These are phyloP conservation scores for Oreonectes daqikongensis DNA, from an alignment of 2,797 vertebrate species.

Conservation along the genomic window DNA sequence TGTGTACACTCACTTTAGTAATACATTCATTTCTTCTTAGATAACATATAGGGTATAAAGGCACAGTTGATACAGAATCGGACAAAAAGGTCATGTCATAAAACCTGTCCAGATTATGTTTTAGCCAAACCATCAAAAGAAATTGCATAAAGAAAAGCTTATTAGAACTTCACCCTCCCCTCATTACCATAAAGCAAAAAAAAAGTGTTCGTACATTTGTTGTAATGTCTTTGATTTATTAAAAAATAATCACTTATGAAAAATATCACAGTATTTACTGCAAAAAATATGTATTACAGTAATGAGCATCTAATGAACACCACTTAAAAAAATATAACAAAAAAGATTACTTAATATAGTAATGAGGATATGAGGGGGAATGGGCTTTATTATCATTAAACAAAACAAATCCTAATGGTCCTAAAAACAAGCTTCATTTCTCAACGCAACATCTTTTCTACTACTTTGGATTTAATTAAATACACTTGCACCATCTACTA, in stretches of 20 bases:
- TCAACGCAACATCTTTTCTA: background rate
- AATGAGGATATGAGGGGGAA: background rate
- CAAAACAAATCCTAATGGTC: background rate
- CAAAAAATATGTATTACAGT: background rate
- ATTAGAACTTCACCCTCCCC: background rate
- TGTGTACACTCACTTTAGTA: constrained; percentile 26
- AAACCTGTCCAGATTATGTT: background rate
- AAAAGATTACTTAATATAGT: background rate
- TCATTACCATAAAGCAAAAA: background rate
- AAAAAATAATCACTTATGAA: background rate
- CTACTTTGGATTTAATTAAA: background rate
- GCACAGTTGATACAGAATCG: constrained; percentile 58
- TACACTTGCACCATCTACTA: background rate
- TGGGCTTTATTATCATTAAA: background rate
- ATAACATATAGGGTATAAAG: constrained; percentile 52
- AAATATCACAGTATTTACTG: background rate
- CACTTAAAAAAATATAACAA: background rate
- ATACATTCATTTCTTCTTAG: constrained; percentile 35
- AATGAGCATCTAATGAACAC: background rate
- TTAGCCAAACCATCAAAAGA: background rate
- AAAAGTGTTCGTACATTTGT: background rate
- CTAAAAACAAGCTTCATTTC: background rate
- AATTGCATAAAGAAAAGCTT: background rate
- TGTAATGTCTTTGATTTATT: background rate
- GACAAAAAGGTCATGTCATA: constrained; percentile 16